These are phyloP conservation scores for Drosophila niveifrons DNA, from an alignment of 2,888 invertebrate species.

Conservation along the genomic window DNA sequence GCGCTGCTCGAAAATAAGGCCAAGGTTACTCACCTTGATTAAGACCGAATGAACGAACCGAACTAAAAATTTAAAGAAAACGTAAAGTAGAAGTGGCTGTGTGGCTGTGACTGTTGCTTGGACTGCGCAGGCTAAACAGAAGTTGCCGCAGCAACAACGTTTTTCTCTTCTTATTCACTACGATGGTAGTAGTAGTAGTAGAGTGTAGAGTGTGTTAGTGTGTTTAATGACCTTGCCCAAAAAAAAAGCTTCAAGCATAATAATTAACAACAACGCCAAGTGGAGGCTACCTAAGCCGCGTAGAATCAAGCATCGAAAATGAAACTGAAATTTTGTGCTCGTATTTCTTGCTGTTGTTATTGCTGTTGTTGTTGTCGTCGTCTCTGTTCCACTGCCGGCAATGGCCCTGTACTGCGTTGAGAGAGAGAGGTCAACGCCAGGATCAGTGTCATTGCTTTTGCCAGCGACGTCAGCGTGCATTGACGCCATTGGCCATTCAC, in stretches of 20 bases:
- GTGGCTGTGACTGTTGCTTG: not conserved
- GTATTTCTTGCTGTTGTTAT: slow-evolving; percentile 20
- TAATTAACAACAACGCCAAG: slow-evolving; percentile 69
- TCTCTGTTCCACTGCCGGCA: slow-evolving; percentile 44
- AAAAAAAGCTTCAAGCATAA: slow-evolving; percentile 81
- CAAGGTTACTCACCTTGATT: slow-evolving; percentile 85
- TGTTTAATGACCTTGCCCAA: slow-evolving; percentile 82
- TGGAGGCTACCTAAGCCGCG: slow-evolving; percentile 66
- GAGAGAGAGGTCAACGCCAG: slow-evolving; percentile 75
- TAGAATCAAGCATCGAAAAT: slow-evolving; percentile 71
- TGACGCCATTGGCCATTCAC: slow-evolving; percentile 62
- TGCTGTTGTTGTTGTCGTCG: slow-evolving; percentile 17
- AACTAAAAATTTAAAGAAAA: slow-evolving; percentile 65
- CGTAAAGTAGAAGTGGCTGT: slow-evolving; percentile 44
- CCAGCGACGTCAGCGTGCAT: slow-evolving; percentile 59
- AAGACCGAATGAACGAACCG: slow-evolving; percentile 78
- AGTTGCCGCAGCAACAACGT: slow-evolving; percentile 46
- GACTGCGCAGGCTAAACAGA: slow-evolving; percentile 52
- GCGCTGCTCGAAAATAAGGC: slow-evolving; percentile 83
- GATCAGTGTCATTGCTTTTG: slow-evolving; percentile 76
- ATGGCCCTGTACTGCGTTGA: slow-evolving; percentile 48
- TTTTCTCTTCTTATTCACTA: slow-evolving; percentile 50
- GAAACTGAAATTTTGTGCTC: slow-evolving; percentile 60
- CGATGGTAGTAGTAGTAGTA: not conserved
- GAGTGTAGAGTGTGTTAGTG: slow-evolving; percentile 9